A percentile compares a stretch with the other conserved stretches of the same genome.
Evolutionary conservation across 2,113 vertebrate species (phyloP).

Genomic region (Vulpes vulpes): DNA sequence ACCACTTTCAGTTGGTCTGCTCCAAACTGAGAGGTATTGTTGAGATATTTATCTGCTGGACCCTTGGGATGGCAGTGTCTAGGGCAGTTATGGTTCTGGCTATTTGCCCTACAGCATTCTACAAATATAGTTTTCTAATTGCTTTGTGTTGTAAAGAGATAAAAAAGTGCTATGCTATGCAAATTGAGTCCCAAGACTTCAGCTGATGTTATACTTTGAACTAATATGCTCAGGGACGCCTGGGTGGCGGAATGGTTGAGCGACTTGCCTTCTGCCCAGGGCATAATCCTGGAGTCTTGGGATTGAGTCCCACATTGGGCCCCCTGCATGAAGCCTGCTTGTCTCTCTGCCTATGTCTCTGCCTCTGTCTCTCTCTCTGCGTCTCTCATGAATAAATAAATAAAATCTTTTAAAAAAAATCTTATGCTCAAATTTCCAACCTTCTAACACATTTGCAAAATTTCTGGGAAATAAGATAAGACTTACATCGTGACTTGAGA

Average conservation of each 20-base stretch:
- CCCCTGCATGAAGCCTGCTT: too few relatives aligned
- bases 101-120: neutral
- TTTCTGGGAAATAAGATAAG: slow-evolving; percentile 60
- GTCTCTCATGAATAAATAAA: too few relatives aligned
- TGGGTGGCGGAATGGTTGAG: too few relatives aligned
- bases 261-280: too few relatives aligned
- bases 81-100: neutral
- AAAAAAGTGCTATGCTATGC: neutral
- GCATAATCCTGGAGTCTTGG: too few relatives aligned
- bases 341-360: too few relatives aligned
- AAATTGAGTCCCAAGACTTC: neutral
- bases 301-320: too few relatives aligned
- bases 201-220: slow-evolving; percentile 10
- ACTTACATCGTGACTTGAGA: slow-evolving; percentile 95
- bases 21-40: neutral
- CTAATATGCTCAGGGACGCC: neutral
- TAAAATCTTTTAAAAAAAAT: neutral
- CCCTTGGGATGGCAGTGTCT: neutral
- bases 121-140: neutral
- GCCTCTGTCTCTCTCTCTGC: too few relatives aligned
- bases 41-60: neutral
- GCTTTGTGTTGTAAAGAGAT: neutral
- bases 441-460: neutral
- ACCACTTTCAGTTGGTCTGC: neutral
- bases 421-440: slow-evolving; percentile 3